phyloP scores from a whole-genome alignment of 2,797 vertebrate genomes.

The Brotula barbata region DNA sequence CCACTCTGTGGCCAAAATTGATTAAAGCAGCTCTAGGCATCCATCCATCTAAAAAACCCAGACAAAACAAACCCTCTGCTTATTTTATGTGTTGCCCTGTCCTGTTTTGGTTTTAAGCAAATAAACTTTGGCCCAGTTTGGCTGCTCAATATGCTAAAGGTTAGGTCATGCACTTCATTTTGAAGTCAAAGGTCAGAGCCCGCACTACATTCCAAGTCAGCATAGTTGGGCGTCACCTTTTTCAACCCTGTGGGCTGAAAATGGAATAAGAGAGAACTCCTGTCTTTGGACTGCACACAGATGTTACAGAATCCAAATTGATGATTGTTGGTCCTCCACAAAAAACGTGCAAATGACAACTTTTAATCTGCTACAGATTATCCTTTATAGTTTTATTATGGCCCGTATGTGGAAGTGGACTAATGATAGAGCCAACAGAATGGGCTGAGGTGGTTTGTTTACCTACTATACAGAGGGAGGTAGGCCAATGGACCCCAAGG shows the following conservation, averaged over 20 bases:
- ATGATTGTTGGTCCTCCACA: no score
- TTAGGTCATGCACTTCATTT: constrained; percentile 40
- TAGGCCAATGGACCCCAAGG: no score
- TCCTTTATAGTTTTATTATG: not conserved
- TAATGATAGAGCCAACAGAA: not conserved
- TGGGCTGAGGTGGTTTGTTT: not conserved
- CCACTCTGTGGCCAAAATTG: no score
- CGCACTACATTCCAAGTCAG: constrained; percentile 60
- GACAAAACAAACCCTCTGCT: no score
- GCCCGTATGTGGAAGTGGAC: constrained; percentile 6
- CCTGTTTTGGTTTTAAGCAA: constrained; percentile 33
- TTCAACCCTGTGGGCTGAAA: constrained; percentile 27
- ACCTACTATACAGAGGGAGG: not conserved
- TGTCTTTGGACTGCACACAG: not conserved
- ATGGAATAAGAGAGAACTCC: constrained; percentile 4
- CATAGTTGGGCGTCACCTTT: constrained; percentile 15
- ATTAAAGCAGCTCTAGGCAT: no score
- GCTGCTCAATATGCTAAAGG: constrained; percentile 35
- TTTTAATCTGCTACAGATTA: no score
- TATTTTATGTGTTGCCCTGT: not conserved
- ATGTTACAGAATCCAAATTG: not conserved
- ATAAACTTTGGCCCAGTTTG: constrained; percentile 64
- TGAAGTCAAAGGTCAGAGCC: constrained; percentile 64
- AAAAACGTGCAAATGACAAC: no score
- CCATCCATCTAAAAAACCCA: no score